A percentile compares a stretch with the other conserved stretches of the same genome.
These are phyloP conservation scores for Lasioglossum baleicum DNA, from an alignment of 1,140 invertebrate genomes.

Conservation along the genomic window DNA sequence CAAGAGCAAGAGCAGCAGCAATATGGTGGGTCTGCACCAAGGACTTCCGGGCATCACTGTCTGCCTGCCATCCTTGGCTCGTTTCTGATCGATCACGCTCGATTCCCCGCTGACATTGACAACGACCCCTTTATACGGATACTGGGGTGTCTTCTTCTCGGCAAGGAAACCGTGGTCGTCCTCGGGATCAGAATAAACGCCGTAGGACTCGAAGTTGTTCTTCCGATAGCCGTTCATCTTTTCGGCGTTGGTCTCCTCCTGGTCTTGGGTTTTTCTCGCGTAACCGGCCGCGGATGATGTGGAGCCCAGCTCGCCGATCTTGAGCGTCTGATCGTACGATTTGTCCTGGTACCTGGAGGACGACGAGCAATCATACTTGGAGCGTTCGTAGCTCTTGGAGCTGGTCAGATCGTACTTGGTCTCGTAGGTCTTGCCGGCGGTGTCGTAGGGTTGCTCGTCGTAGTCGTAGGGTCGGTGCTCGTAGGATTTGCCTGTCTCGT, in stretches of 20 bases:
- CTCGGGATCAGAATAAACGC: constrained; percentile 80
- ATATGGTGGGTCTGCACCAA: constrained; percentile 80
- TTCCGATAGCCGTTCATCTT: constrained; percentile 78
- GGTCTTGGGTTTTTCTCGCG: constrained; percentile 74
- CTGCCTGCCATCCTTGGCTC: constrained; percentile 67
- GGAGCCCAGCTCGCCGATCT: constrained; percentile 73
- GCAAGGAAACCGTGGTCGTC: constrained; percentile 80
- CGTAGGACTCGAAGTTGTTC: constrained; percentile 80
- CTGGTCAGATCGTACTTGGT: constrained; percentile 75
- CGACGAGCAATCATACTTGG: constrained; percentile 70
- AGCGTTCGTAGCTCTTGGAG: constrained; percentile 76
- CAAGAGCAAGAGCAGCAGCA: constrained; percentile 80
- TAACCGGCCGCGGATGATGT: constrained; percentile 60
- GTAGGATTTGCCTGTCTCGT: constrained; percentile 70
- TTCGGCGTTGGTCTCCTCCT: constrained; percentile 64
- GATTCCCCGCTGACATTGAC: constrained; percentile 80
- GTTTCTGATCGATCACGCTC: constrained; percentile 76
- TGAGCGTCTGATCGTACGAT: constrained; percentile 76
- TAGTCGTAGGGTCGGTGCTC: constrained; percentile 68
- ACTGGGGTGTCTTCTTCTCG: constrained; percentile 75
- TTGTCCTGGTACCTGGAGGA: constrained; percentile 72
- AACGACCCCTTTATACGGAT: constrained; percentile 80
- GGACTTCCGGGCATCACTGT: constrained; percentile 70
- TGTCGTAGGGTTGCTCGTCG: constrained; percentile 64
- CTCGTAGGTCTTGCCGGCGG: constrained; percentile 63